These are phyloP conservation scores for Cirrhinus molitorella DNA, from an alignment of 2,797 vertebrate species.

Conservation along the genomic window DNA sequence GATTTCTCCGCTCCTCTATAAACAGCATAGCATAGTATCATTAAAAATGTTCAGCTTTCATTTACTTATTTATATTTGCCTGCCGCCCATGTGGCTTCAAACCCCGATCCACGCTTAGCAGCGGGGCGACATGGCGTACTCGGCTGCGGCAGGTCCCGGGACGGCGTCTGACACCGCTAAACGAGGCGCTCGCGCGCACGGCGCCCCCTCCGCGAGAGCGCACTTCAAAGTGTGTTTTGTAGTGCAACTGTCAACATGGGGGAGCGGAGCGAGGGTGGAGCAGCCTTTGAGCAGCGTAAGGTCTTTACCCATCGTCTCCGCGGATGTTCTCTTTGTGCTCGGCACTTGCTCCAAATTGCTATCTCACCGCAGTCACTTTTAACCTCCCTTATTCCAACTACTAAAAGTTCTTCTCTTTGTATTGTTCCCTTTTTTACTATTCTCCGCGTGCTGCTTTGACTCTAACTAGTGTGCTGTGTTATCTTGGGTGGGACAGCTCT, in stretches of 20 bases:
- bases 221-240: conserved; percentile 83
- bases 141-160: conserved; percentile 73
- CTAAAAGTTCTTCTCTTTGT: conserved; percentile 67
- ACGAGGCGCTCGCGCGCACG: conserved; percentile 70
- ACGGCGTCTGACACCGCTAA: conserved; percentile 78
- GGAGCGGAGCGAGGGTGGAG: conserved; percentile 76
- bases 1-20: conserved; percentile 60
- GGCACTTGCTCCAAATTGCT: conserved; percentile 79
- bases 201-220: conserved; percentile 71
- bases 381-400: conserved; percentile 57
- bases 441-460: conserved; percentile 71
- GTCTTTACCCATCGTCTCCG: conserved; percentile 79
- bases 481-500: conserved; percentile 61
- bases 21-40: conserved; percentile 74
- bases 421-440: conserved; percentile 69
- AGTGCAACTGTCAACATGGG: conserved; percentile 84
- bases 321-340: conserved; percentile 77
- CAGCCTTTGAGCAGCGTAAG: conserved; percentile 79
- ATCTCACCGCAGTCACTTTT: conserved; percentile 57
- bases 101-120: conserved; percentile 58
- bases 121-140: conserved; percentile 68
- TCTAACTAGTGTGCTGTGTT: conserved; percentile 75
- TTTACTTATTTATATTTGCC: conserved; percentile 74
- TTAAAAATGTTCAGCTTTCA: conserved; percentile 77
- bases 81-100: conserved; percentile 74